phyloP scores from a whole-genome alignment of 2,888 invertebrate genomes.

The Homarus gammarus region DNA sequence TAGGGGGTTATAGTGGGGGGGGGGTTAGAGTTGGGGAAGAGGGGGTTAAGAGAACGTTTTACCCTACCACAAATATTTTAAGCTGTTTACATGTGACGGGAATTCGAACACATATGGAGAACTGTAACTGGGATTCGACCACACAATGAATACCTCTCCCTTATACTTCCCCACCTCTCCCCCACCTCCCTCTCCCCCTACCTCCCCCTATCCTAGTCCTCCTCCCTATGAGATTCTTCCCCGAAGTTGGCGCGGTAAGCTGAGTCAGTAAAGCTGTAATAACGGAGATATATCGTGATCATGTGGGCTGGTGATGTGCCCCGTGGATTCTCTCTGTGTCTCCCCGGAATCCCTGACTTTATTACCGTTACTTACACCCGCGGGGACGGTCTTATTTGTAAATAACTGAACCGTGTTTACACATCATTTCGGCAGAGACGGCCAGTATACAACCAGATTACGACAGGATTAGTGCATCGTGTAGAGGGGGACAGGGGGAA shows the following conservation, averaged over 20 bases:
- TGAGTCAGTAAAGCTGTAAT: background rate
- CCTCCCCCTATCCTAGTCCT: background rate
- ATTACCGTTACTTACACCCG: background rate
- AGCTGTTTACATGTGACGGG: too few species aligned
- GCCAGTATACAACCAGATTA: background rate
- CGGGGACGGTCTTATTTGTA: background rate
- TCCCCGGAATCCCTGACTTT: background rate
- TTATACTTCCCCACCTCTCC: too few species aligned
- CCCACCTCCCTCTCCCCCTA: background rate
- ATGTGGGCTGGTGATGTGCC: background rate
- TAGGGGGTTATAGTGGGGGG: too few species aligned
- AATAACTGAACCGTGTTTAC: background rate
- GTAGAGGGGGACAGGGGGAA: background rate
- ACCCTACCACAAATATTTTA: background rate
- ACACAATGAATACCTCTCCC: too few species aligned
- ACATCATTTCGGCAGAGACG: background rate
- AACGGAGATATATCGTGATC: background rate
- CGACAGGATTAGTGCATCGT: background rate
- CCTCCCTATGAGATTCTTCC: background rate
- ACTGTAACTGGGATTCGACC: too few species aligned
- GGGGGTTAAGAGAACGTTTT: too few species aligned
- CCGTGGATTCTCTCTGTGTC: background rate
- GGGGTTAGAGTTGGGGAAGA: too few species aligned
- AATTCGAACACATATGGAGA: too few species aligned
- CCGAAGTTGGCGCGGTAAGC: background rate